These are phyloP conservation scores for Drosophila subquinaria DNA, from an alignment of 2,888 invertebrate genomes.

Conservation along the genomic window DNA sequence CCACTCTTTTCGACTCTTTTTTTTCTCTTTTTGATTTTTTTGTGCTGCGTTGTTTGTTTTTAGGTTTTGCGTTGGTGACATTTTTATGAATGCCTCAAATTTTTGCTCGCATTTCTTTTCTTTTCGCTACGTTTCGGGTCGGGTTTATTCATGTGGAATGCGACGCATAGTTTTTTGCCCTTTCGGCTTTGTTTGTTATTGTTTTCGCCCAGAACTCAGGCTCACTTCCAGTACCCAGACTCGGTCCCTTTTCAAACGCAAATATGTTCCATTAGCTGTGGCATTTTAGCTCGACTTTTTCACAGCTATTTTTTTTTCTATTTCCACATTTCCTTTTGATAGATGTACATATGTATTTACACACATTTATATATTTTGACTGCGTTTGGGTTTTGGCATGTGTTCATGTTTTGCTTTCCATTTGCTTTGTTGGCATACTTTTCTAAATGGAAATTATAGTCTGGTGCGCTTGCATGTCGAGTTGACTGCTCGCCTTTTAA, in stretches of 20 bases:
- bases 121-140: conserved; percentile 32
- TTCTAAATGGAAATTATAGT: conserved; percentile 78
- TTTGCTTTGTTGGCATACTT: conserved; percentile 77
- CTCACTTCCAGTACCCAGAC: conserved; percentile 36
- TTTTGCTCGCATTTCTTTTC: conserved; percentile 62
- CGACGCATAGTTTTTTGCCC: conserved; percentile 78
- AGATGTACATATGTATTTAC: conserved; percentile 16
- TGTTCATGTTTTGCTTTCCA: conserved; percentile 69
- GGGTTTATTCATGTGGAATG: conserved; percentile 77
- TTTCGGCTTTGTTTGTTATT: conserved; percentile 73
- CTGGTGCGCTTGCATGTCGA: conserved; percentile 68
- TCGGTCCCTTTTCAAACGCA: conserved; percentile 76
- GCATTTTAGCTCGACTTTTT: conserved; percentile 72
- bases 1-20: conserved; percentile 18
- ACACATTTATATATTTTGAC: conserved; percentile 41
- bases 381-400: conserved; percentile 43
- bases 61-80: conserved; percentile 71
- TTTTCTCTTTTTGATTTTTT: conserved; percentile 11
- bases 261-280: conserved; percentile 80
- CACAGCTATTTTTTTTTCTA: background rate
- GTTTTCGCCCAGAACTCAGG: conserved; percentile 59
- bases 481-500: conserved; percentile 52
- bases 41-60: conserved; percentile 72
- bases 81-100: conserved; percentile 81
- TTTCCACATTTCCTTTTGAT: conserved; percentile 16